Percentiles rank a stretch among this genome's conserved stretches.
Evolutionary conservation across 2,113 vertebrate species (phyloP).

Genomic region (Nothocercus julius): DNA sequence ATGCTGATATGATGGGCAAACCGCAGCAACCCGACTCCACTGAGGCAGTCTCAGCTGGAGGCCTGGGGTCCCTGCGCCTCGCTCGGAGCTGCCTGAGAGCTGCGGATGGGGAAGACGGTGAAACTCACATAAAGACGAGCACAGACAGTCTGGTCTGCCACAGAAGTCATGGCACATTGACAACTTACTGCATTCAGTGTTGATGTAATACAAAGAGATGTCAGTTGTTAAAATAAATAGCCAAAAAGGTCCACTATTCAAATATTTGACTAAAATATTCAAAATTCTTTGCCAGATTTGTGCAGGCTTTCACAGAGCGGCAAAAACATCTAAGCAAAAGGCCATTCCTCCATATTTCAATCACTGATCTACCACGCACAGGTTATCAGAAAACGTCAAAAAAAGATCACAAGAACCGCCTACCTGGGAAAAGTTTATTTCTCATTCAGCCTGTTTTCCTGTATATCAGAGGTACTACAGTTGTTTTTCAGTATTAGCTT

Average conservation of each 20-base stretch:
- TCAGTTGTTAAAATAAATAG: background rate
- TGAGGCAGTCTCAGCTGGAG: background rate
- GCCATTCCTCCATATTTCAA: background rate
- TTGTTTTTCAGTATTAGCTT: background rate
- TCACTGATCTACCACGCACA: background rate
- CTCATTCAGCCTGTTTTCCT: background rate
- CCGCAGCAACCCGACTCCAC: background rate
- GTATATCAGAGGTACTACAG: background rate
- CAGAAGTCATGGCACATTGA: background rate
- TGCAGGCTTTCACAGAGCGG: background rate
- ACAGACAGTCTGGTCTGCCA: background rate
- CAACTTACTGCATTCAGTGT: background rate
- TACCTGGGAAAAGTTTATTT: background rate
- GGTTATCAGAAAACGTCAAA: background rate
- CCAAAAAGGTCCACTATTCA: background rate
- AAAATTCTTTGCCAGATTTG: background rate
- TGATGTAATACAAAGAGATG: background rate
- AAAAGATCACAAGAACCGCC: background rate
- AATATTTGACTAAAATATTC: background rate
- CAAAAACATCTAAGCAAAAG: background rate
- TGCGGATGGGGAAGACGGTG: background rate
- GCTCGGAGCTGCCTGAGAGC: fast-evolving
- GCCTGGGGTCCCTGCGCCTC: background rate
- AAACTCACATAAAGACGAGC: background rate
- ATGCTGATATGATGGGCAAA: background rate